A percentile compares a stretch with the other conserved stretches of the same genome.
Conservation (phyloP, 2,888 invertebrate genomes). For the Hoplodrina blanda region DNA sequence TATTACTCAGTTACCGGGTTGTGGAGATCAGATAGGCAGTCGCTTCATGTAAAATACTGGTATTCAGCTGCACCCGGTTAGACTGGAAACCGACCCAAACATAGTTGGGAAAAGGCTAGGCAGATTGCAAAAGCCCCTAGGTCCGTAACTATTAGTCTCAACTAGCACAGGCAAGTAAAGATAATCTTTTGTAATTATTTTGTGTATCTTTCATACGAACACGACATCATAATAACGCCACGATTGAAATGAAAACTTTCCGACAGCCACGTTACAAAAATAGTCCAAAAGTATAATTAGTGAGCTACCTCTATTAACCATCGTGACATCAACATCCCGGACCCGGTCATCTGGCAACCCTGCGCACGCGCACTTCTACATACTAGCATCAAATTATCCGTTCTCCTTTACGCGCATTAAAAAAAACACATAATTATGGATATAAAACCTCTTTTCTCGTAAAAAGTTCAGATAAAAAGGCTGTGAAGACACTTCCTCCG, state of each 20-base stretch:
- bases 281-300: slow-evolving; percentile 21
- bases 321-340: slow-evolving; percentile 50
- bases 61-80: no score
- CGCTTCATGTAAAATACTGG: no score
- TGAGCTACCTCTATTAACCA: slow-evolving; percentile 16
- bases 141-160: no score
- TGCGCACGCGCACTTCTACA: slow-evolving; percentile 69
- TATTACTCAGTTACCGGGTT: no score
- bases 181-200: no score
- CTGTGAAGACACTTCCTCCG: slow-evolving; percentile 86
- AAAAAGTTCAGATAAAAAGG: slow-evolving; percentile 87
- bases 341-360: slow-evolving; percentile 61
- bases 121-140: no score
- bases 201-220: no score
- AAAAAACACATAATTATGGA: slow-evolving; percentile 87
- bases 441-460: slow-evolving; percentile 88
- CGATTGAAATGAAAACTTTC: background rate
- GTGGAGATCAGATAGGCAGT: no score
- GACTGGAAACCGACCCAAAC: no score
- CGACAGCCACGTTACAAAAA: slow-evolving; percentile 3
- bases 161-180: background rate
- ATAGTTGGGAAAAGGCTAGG: no score
- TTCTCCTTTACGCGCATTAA: slow-evolving; percentile 78
- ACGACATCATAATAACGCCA: background rate
- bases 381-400: slow-evolving; percentile 79